These are phyloP conservation scores for Drosophila ironensis DNA, from an alignment of 1,140 invertebrate species.

Conservation along the genomic window DNA sequence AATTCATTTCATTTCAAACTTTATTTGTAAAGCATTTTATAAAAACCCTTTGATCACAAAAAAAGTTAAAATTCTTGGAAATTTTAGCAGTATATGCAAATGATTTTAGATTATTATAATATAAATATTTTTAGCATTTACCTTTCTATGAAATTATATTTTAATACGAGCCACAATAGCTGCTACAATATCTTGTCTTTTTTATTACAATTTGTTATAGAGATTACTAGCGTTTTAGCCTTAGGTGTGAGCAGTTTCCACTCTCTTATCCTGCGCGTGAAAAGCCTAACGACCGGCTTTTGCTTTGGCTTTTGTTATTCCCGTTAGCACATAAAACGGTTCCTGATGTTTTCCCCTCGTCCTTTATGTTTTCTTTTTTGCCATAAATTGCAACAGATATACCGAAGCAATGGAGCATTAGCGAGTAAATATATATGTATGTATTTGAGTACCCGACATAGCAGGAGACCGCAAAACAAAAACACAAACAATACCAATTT, in stretches of 20 bases:
- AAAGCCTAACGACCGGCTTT: constrained; percentile 54
- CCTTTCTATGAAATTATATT: too few relatives aligned
- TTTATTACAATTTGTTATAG: too few relatives aligned
- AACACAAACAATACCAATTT: neutral
- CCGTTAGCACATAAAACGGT: constrained; percentile 71
- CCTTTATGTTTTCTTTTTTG: constrained; percentile 9
- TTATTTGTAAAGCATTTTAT: too few relatives aligned
- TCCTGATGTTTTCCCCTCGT: constrained; percentile 40
- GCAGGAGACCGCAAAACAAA: neutral
- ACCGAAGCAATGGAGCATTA: constrained; percentile 35
- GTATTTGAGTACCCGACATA: constrained; percentile 13
- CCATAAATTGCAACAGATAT: constrained; percentile 63
- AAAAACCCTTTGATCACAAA: too few relatives aligned
- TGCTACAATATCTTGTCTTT: too few relatives aligned
- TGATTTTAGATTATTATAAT: too few relatives aligned
- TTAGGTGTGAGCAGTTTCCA: too few relatives aligned
- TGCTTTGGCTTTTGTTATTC: constrained; percentile 64
- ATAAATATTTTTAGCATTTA: too few relatives aligned
- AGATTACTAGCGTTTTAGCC: neutral
- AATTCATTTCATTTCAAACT: too few relatives aligned
- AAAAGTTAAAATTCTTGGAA: too few relatives aligned
- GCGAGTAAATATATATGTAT: constrained; percentile 24
- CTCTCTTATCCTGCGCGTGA: neutral
- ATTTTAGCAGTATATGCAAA: too few relatives aligned
- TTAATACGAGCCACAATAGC: too few relatives aligned